Evolutionary conservation across 2,888 invertebrate species (phyloP).

Genomic region (Stramonita haemastoma): DNA sequence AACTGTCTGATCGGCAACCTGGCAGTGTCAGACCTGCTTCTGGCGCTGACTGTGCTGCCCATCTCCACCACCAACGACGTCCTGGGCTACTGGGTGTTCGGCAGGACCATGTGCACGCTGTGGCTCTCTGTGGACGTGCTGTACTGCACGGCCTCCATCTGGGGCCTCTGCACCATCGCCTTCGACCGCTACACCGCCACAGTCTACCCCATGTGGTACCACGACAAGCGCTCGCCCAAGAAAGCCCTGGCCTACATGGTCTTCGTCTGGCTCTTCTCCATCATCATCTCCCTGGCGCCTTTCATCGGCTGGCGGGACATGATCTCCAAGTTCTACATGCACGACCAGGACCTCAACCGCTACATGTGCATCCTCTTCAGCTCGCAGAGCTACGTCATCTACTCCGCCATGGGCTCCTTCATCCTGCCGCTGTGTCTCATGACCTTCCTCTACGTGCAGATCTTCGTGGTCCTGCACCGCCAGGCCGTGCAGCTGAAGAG

Average conservation of each 20-base stretch:
- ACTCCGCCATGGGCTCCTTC: conserved; percentile 77
- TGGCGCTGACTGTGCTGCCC: conserved; percentile 76
- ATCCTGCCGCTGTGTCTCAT: conserved; percentile 75
- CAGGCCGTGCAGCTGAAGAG: conserved; percentile 56
- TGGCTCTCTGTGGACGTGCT: conserved; percentile 76
- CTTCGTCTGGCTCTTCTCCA: conserved; percentile 76
- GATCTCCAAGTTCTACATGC: conserved; percentile 65
- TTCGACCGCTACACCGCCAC: conserved; percentile 77
- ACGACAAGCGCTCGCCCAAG: conserved; percentile 72
- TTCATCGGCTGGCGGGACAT: conserved; percentile 74
- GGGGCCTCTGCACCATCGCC: conserved; percentile 77
- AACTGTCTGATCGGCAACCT: conserved; percentile 78
- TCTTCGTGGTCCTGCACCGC: conserved; percentile 73
- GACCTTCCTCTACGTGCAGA: conserved; percentile 75
- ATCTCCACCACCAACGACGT: conserved; percentile 74
- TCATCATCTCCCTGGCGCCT: conserved; percentile 75
- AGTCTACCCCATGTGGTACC: conserved; percentile 77
- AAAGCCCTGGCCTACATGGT: conserved; percentile 74
- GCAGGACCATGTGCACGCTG: conserved; percentile 72
- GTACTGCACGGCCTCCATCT: conserved; percentile 78
- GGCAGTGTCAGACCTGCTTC: conserved; percentile 76
- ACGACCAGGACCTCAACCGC: conserved; percentile 60
- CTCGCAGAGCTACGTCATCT: conserved; percentile 75
- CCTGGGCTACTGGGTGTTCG: conserved; percentile 76
- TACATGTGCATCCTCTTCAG: conserved; percentile 75